These are phyloP conservation scores for Scaptomyza cyrtandrae DNA, from an alignment of 2,888 invertebrate species.

Conservation along the genomic window DNA sequence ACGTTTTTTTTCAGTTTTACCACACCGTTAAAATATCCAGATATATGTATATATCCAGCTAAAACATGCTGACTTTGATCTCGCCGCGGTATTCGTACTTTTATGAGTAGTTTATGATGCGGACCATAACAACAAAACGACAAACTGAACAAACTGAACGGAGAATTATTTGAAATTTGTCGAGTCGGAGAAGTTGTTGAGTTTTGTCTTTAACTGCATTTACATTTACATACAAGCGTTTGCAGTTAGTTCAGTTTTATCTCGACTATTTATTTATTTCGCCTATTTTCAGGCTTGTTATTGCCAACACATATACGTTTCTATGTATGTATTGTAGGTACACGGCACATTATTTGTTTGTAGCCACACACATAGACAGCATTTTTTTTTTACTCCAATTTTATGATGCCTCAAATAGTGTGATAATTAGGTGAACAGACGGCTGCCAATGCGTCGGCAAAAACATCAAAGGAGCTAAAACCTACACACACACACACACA, in stretches of 20 bases:
- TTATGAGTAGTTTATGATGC: conserved; percentile 76
- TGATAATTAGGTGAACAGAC: conserved; percentile 79
- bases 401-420: conserved; percentile 77
- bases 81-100: conserved; percentile 72
- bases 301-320: too few species aligned
- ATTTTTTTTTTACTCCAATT: conserved; percentile 18
- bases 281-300: conserved; percentile 49
- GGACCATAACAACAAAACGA: conserved; percentile 63
- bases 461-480: conserved; percentile 58
- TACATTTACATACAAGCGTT: conserved; percentile 47
- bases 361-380: conserved; percentile 42
- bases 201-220: conserved; percentile 27
- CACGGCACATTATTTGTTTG: conserved; percentile 51
- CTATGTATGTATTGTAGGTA: conserved; percentile 19
- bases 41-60: neutral
- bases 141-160: conserved; percentile 24
- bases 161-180: conserved; percentile 25
- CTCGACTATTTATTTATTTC: conserved; percentile 63
- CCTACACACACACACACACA: conserved; percentile 21
- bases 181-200: neutral
- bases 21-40: neutral
- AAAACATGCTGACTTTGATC: conserved; percentile 61
- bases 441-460: conserved; percentile 62
- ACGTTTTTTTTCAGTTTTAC: conserved; percentile 14
- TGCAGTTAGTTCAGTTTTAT: conserved; percentile 40